Conservation (phyloP, 2,797 vertebrate genomes). For the Myotis planiceps region DNA sequence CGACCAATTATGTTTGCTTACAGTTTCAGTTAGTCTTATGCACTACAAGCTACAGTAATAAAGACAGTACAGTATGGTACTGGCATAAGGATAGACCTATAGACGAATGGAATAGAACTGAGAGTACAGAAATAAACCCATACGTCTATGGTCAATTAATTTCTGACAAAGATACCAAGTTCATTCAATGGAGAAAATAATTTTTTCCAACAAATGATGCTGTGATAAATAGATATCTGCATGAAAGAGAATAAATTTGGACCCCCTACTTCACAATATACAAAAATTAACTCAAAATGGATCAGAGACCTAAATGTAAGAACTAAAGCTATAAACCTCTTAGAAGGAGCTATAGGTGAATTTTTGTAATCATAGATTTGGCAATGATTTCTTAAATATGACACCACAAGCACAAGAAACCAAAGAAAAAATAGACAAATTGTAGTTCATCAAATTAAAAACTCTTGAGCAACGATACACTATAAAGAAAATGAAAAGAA, state of each 20-base stretch:
- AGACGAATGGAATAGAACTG: not conserved
- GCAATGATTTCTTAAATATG: too few relatives aligned
- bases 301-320: not conserved
- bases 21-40: too few relatives aligned
- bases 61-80: too few relatives aligned
- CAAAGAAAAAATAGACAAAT: not conserved
- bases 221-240: not conserved
- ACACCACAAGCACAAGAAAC: not conserved
- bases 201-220: not conserved
- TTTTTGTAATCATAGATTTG: too few relatives aligned
- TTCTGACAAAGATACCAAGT: not conserved
- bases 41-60: too few relatives aligned
- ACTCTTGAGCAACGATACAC: too few relatives aligned
- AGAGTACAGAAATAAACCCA: not conserved
- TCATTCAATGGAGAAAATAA: not conserved
- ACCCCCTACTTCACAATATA: not conserved
- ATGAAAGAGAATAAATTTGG: not conserved
- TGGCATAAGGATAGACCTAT: too few relatives aligned
- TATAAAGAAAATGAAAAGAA: not conserved
- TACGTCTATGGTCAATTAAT: not conserved
- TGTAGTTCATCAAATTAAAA: not conserved
- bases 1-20: too few relatives aligned
- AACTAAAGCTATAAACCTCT: not conserved
- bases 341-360: not conserved
- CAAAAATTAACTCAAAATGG: not conserved